Evolutionary conservation across 2,113 vertebrate genomes (phyloP).

Genomic region (Mesembrinibis cayennensis): DNA sequence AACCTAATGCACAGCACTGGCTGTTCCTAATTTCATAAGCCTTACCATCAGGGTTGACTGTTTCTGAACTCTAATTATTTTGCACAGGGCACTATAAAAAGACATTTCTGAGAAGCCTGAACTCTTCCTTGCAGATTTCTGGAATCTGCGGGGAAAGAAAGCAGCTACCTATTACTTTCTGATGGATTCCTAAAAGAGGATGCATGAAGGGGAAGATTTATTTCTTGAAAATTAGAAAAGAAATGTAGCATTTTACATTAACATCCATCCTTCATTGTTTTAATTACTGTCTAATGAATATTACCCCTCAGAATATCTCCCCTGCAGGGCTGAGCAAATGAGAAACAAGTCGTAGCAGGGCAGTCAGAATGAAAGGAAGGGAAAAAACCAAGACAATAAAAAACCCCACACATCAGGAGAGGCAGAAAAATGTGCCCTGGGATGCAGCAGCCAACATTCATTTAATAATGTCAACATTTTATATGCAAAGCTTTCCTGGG

Average conservation of each 20-base stretch:
- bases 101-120: not conserved
- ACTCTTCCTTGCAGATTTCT: not conserved
- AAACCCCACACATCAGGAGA: not conserved
- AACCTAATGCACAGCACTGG: not conserved
- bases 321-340: not conserved
- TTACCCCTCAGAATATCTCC: not conserved
- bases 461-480: not conserved
- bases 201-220: not conserved
- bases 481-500: not conserved
- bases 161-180: not conserved
- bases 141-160: not conserved
- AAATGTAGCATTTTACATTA: not conserved
- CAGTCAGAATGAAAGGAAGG: not conserved
- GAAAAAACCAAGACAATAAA: not conserved
- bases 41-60: not conserved
- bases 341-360: not conserved
- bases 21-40: not conserved
- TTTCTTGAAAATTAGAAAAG: not conserved
- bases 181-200: not conserved
- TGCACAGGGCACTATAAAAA: not conserved
- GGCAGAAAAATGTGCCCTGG: not conserved
- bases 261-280: not conserved
- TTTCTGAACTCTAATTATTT: not conserved
- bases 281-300: slow-evolving; percentile 11
- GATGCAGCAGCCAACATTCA: not conserved